Percentiles rank a stretch among this genome's conserved stretches.
These are phyloP conservation scores for Stictonetta naevosa DNA, from an alignment of 2,113 vertebrate genomes.

Conservation along the genomic window DNA sequence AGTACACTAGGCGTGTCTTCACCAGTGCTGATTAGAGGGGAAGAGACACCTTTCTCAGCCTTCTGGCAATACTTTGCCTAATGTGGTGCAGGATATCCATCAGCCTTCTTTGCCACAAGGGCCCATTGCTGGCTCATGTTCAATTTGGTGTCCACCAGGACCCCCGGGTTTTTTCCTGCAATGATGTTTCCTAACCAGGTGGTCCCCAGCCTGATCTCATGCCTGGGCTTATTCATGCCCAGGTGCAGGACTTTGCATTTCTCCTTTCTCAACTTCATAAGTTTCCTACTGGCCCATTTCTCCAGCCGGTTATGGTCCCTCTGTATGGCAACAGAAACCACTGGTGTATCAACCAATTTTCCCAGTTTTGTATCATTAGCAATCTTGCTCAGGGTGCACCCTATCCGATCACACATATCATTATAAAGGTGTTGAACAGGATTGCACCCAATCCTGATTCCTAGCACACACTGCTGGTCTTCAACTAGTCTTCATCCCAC, in stretches of 20 bases:
- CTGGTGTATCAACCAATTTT: background rate
- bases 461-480: background rate
- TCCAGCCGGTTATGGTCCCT: background rate
- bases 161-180: background rate
- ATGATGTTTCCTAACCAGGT: background rate
- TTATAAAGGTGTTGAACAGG: background rate
- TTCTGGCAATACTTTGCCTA: background rate
- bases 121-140: background rate
- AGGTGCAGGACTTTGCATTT: background rate
- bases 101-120: background rate
- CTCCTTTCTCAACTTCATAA: background rate
- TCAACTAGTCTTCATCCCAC: background rate
- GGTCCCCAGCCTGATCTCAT: background rate
- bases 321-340: background rate
- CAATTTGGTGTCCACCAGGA: background rate
- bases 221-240: background rate
- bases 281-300: background rate
- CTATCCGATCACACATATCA: background rate
- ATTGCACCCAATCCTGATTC: background rate
- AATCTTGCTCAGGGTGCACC: background rate
- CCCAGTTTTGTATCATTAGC: background rate
- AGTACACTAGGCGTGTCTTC: background rate
- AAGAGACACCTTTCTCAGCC: background rate
- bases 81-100: rapidly evolving
- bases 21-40: background rate